Conservation (phyloP, 2,888 invertebrate species). For the Microplitis manilae region DNA sequence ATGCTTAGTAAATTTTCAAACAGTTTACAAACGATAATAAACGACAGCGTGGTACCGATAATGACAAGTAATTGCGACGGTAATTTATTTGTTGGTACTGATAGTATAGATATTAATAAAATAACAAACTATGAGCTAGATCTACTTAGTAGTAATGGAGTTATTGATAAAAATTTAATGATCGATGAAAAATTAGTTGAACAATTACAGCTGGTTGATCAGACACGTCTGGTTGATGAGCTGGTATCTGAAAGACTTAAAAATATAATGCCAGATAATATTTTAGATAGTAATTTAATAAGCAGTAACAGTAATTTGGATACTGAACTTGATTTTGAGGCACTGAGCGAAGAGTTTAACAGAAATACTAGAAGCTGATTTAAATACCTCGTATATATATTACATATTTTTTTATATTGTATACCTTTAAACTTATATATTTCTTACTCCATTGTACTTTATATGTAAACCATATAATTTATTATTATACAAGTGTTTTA, state of each 20-base stretch:
- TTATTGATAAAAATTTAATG: constrained; percentile 64
- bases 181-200: constrained; percentile 68
- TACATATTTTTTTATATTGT: constrained; percentile 8
- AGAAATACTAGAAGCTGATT: constrained; percentile 68
- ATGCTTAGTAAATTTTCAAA: constrained; percentile 55
- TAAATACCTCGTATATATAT: constrained; percentile 10
- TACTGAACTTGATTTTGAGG: constrained; percentile 67
- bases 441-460: neutral
- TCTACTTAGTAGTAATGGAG: constrained; percentile 63
- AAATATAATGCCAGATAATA: constrained; percentile 66
- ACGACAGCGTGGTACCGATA: constrained; percentile 57
- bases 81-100: constrained; percentile 62
- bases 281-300: constrained; percentile 64
- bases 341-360: constrained; percentile 67
- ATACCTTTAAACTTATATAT: neutral
- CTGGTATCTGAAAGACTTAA: constrained; percentile 66
- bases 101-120: constrained; percentile 63
- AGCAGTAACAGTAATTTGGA: constrained; percentile 61
- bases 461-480: neutral
- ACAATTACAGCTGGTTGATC: constrained; percentile 65
- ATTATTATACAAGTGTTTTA: neutral
- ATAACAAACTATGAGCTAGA: constrained; percentile 65
- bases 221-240: constrained; percentile 66
- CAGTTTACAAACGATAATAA: constrained; percentile 57
- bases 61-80: constrained; percentile 60